These are phyloP conservation scores for Semnornis frantzii DNA, from an alignment of 2,113 vertebrate species.

Conservation along the genomic window DNA sequence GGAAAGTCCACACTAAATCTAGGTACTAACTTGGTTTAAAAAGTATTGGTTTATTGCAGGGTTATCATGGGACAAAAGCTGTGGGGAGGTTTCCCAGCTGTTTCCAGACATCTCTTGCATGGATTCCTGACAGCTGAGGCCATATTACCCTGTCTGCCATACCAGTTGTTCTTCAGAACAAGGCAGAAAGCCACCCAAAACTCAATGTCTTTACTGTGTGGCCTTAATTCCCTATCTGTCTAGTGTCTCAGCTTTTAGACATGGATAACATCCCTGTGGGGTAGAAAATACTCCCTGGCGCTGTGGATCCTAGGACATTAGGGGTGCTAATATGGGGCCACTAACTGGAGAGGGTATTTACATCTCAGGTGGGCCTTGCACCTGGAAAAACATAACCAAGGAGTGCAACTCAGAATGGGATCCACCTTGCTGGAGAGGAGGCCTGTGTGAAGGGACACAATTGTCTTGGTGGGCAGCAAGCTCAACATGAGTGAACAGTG, in stretches of 20 bases:
- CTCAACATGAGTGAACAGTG: no score
- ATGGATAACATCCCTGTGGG: neutral
- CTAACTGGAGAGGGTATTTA: neutral
- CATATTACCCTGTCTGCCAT: neutral
- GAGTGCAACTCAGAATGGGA: no score
- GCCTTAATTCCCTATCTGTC: conserved; percentile 1
- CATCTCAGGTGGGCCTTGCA: neutral
- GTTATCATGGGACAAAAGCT: conserved; percentile 19
- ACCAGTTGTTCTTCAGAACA: neutral
- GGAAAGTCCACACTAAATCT: neutral
- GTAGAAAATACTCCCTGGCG: neutral
- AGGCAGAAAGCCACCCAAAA: neutral
- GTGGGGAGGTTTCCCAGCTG: conserved; percentile 48
- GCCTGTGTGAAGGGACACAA: no score
- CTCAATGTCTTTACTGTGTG: neutral
- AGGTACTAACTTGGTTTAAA: conserved; percentile 27
- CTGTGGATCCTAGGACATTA: neutral
- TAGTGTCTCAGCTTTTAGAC: neutral
- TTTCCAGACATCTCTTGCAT: neutral
- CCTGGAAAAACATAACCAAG: no score
- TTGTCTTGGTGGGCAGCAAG: no score
- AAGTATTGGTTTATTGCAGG: conserved; percentile 5
- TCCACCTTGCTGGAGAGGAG: no score
- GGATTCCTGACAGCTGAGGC: conserved; percentile 14
- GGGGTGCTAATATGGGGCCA: neutral